These are phyloP conservation scores for Phyllopteryx taeniolatus DNA, from an alignment of 2,113 vertebrate genomes.

Conservation along the genomic window DNA sequence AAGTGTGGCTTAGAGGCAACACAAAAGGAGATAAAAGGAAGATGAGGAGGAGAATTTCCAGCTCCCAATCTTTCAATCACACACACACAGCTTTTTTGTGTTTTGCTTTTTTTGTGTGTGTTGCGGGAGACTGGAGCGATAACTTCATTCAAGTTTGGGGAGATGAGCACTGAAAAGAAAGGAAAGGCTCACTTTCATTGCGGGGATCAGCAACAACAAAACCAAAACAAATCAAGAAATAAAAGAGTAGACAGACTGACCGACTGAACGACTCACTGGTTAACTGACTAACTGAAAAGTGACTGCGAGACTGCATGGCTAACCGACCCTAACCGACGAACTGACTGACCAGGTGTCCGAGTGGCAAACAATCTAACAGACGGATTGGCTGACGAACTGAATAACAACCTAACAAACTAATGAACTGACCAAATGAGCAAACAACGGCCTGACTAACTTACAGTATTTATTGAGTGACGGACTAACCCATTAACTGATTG, in stretches of 20 bases:
- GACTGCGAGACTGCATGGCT: neutral
- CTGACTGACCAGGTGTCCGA: no score
- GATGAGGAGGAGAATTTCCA: slow-evolving; percentile 33
- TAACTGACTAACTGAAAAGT: neutral
- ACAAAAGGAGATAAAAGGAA: slow-evolving; percentile 44
- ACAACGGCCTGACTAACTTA: neutral
- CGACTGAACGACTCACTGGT: neutral
- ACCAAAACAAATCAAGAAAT: no score
- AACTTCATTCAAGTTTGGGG: slow-evolving; percentile 42
- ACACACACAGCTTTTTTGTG: slow-evolving; percentile 7
- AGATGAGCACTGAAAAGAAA: neutral
- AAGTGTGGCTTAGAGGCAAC: neutral
- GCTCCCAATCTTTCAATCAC: slow-evolving; percentile 15
- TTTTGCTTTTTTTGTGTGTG: neutral
- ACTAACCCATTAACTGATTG: neutral
- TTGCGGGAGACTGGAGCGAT: slow-evolving; percentile 19
- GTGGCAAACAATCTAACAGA: no score
- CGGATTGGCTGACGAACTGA: no score
- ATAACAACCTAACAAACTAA: neutral
- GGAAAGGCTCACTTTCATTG: no score
- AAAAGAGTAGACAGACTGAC: neutral
- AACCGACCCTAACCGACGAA: no score
- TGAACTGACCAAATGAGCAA: neutral
- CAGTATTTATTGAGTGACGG: no score
- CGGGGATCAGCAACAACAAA: no score